Conservation (phyloP, 2,888 invertebrate genomes). For the Erpobdella octoculata region DNA sequence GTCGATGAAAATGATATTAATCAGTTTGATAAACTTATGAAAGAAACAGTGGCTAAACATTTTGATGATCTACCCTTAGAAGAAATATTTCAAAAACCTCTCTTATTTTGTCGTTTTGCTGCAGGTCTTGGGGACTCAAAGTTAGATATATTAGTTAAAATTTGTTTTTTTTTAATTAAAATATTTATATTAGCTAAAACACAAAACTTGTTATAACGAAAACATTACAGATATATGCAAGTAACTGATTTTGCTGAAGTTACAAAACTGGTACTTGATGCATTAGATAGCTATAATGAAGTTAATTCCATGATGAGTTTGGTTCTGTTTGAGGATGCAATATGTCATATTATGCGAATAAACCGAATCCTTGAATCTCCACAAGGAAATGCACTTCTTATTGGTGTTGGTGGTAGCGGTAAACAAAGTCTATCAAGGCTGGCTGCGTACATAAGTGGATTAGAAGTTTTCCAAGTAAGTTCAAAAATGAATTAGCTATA, state of each 20-base stretch:
- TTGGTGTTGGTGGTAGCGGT: conserved; percentile 91
- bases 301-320: conserved; percentile 93
- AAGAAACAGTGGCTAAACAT: conserved; percentile 82
- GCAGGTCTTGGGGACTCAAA: conserved; percentile 90
- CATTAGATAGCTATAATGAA: conserved; percentile 86
- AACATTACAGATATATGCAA: conserved; percentile 64
- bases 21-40: conserved; percentile 75
- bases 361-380: conserved; percentile 88
- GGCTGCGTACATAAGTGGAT: conserved; percentile 84
- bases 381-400: conserved; percentile 82
- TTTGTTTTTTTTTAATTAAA: neutral
- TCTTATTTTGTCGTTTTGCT: conserved; percentile 89
- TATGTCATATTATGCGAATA: conserved; percentile 85
- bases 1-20: conserved; percentile 86
- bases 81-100: conserved; percentile 73
- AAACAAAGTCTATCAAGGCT: conserved; percentile 85
- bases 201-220: no score
- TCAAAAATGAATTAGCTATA: no score
- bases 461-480: conserved; percentile 80
- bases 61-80: conserved; percentile 89
- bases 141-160: conserved; percentile 30
- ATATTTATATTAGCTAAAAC: no score
- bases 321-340: conserved; percentile 91
- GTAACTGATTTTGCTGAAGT: conserved; percentile 70
- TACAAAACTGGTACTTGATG: conserved; percentile 75